Conservation (phyloP, 2,888 invertebrate species). For the Andrena hattorfiana region DNA sequence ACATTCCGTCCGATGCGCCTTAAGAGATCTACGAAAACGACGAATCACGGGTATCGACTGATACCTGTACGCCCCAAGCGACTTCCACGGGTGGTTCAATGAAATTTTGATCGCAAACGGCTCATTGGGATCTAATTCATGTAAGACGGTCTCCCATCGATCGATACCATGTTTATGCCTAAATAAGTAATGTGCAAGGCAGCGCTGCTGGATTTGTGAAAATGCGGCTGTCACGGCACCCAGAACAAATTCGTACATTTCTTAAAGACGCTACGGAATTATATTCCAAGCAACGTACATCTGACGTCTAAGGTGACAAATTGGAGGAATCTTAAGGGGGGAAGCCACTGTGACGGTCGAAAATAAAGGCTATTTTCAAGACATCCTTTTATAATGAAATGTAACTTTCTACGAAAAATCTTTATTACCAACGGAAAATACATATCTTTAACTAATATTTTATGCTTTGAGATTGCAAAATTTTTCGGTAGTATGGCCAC, state of each 20-base stretch:
- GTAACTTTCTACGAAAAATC: too few relatives aligned
- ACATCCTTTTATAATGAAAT: too few relatives aligned
- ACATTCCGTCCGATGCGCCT: conserved; percentile 59
- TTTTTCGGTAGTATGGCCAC: too few relatives aligned
- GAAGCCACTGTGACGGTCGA: too few relatives aligned
- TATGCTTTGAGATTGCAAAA: too few relatives aligned
- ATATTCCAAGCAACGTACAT: background rate
- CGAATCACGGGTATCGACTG: conserved; percentile 38
- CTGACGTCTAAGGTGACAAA: background rate
- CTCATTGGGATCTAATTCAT: conserved; percentile 20
- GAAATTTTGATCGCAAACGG: conserved; percentile 28
- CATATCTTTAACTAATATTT: too few relatives aligned
- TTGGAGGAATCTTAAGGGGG: background rate
- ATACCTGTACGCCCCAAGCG: conserved; percentile 34
- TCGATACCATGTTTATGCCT: conserved; percentile 8
- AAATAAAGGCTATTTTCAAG: too few relatives aligned
- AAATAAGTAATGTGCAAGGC: background rate
- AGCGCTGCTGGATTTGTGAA: background rate
- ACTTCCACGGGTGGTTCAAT: background rate
- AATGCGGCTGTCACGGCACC: background rate
- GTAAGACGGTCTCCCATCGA: background rate
- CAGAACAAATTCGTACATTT: conserved; percentile 50
- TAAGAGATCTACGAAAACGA: conserved; percentile 62
- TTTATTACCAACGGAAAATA: too few relatives aligned
- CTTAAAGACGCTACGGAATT: conserved; percentile 57